A percentile compares a stretch with the other conserved stretches of the same genome.
Conservation (phyloP, 2,113 vertebrate genomes). For the Hypanus sabinus region DNA sequence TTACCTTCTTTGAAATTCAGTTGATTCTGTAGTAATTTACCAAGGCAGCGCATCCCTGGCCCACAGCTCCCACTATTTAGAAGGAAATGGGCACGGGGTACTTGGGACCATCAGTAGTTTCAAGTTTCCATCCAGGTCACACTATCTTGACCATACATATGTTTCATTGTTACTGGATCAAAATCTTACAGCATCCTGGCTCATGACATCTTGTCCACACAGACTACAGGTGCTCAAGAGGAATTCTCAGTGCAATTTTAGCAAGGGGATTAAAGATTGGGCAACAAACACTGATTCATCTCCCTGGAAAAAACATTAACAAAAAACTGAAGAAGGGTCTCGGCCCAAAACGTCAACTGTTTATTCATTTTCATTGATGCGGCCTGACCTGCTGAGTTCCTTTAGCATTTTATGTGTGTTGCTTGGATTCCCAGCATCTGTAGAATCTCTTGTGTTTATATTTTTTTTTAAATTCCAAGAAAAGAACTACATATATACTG, state of each 20-base stretch:
- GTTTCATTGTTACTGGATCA: background rate
- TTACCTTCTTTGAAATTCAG: too few relatives aligned
- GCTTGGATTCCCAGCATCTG: too few relatives aligned
- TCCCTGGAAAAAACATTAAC: background rate
- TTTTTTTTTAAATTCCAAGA: slow-evolving; percentile 60
- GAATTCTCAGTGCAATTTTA: background rate
- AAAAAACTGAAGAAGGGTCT: slow-evolving; percentile 46
- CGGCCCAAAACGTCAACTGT: too few relatives aligned
- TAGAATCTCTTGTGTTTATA: too few relatives aligned
- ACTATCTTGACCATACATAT: background rate
- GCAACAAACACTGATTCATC: background rate
- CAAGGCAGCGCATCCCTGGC: background rate
- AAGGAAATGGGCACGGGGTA: background rate
- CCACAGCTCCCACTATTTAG: background rate
- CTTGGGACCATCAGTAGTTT: background rate
- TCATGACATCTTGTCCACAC: background rate
- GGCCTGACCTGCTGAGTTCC: too few relatives aligned
- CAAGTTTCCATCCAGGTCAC: background rate
- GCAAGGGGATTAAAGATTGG: background rate
- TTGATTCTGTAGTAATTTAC: background rate
- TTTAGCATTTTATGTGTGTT: too few relatives aligned
- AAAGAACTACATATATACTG: slow-evolving; percentile 83
- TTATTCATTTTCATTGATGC: too few relatives aligned
- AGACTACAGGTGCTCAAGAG: background rate
- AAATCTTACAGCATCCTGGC: background rate